phyloP scores from a whole-genome alignment of 1,140 invertebrate species.

The Watersipora subatra region DNA sequence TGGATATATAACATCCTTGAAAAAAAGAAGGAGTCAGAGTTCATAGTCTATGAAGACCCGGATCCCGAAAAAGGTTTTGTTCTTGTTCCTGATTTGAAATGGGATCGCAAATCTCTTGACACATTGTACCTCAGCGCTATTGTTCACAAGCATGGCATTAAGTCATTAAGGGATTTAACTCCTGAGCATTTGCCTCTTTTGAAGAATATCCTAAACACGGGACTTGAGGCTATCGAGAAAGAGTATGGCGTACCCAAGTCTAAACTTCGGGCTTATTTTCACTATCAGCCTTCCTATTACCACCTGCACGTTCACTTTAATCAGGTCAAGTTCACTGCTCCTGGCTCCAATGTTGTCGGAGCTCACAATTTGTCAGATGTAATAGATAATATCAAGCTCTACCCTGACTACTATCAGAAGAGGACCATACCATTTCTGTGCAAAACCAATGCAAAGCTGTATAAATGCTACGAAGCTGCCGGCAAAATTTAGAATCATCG shows the following conservation, averaged over 20 bases:
- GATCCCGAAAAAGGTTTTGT: slow-evolving; percentile 68
- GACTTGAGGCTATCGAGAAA: slow-evolving; percentile 51
- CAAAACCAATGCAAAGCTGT: slow-evolving; percentile 27
- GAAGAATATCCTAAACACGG: background rate
- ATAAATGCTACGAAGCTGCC: slow-evolving; percentile 20
- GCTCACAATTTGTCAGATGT: slow-evolving; percentile 73
- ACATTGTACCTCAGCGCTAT: slow-evolving; percentile 73
- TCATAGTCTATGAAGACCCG: slow-evolving; percentile 68
- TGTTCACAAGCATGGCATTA: slow-evolving; percentile 39
- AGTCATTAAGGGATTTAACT: background rate
- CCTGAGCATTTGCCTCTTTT: background rate
- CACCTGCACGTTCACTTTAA: slow-evolving; percentile 90
- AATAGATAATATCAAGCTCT: slow-evolving; percentile 76
- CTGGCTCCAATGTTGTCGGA: slow-evolving; percentile 58
- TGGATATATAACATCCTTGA: slow-evolving; percentile 10
- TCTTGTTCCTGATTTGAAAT: slow-evolving; percentile 80
- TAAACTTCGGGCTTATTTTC: slow-evolving; percentile 67
- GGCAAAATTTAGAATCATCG: slow-evolving; percentile 18
- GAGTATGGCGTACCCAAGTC: slow-evolving; percentile 59
- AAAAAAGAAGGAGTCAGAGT: slow-evolving; percentile 68
- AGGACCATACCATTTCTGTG: slow-evolving; percentile 51
- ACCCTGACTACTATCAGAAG: slow-evolving; percentile 67
- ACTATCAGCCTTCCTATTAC: slow-evolving; percentile 94
- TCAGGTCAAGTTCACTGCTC: slow-evolving; percentile 63
- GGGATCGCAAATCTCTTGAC: slow-evolving; percentile 64